Conservation (phyloP, 2,888 invertebrate genomes). For the Athalia circularis region DNA sequence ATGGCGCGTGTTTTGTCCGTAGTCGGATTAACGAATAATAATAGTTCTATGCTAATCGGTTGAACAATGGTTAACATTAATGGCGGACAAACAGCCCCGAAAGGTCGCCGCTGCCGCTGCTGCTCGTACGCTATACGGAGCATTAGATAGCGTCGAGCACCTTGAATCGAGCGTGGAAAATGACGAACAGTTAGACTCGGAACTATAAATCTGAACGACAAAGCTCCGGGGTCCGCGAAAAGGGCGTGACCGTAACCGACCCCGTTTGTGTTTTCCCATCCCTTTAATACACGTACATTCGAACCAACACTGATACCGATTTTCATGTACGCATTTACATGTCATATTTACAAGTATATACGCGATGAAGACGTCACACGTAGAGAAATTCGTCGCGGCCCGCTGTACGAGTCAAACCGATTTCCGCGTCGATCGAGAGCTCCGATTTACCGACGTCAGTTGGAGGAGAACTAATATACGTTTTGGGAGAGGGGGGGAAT, state of each 20-base stretch:
- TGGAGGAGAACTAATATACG: too few species aligned
- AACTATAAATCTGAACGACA: constrained; percentile 44
- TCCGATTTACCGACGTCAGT: not conserved
- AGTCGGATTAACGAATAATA: constrained; percentile 4
- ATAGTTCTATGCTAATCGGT: constrained; percentile 39
- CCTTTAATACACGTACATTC: constrained; percentile 8
- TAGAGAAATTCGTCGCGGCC: constrained; percentile 67
- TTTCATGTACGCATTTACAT: too few species aligned
- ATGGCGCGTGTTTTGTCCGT: constrained; percentile 4
- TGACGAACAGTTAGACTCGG: constrained; percentile 33
- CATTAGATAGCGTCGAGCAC: constrained; percentile 27
- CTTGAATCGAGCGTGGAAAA: constrained; percentile 44
- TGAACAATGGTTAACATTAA: constrained; percentile 23
- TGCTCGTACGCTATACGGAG: constrained; percentile 18
- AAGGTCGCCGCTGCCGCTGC: not conserved
- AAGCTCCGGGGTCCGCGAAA: constrained; percentile 18
- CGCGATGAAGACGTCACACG: constrained; percentile 69
- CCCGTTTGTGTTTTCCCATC: constrained; percentile 3
- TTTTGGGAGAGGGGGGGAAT: too few species aligned
- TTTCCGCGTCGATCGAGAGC: not conserved
- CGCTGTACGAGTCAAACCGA: constrained; percentile 54
- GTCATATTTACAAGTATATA: too few species aligned
- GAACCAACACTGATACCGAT: constrained; percentile 51
- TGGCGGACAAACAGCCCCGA: constrained; percentile 13
- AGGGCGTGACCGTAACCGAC: constrained; percentile 40